These are phyloP conservation scores for Wiebesia pumilae DNA, from an alignment of 1,140 invertebrate genomes.

Conservation along the genomic window DNA sequence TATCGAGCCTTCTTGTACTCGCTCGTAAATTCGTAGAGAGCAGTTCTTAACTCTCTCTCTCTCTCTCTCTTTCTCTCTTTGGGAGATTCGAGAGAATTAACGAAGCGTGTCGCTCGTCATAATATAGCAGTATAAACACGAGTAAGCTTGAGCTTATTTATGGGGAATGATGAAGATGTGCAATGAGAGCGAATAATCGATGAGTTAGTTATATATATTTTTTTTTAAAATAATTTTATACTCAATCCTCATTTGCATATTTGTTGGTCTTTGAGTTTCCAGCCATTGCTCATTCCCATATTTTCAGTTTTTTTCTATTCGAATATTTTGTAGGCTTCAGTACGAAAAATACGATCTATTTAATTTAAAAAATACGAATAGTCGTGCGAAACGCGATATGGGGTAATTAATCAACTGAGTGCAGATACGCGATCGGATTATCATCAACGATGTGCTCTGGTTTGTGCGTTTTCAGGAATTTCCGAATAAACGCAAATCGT, in stretches of 20 bases:
- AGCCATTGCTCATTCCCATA: too few species aligned
- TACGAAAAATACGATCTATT: neutral
- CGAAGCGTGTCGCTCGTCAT: conserved; percentile 32
- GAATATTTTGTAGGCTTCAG: neutral
- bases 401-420: neutral
- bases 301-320: neutral
- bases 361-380: neutral
- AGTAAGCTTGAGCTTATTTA: neutral
- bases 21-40: conserved; percentile 30
- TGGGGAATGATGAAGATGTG: neutral
- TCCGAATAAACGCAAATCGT: conserved; percentile 18
- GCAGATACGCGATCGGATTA: neutral
- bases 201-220: neutral
- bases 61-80: too few species aligned
- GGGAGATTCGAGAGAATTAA: conserved; percentile 31
- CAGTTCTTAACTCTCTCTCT: neutral
- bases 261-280: too few species aligned
- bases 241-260: neutral
- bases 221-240: neutral
- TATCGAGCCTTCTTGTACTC: conserved; percentile 35
- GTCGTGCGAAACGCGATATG: neutral
- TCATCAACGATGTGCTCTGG: neutral
- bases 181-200: conserved; percentile 5
- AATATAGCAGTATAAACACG: neutral
- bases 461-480: conserved; percentile 16